Base-by-base conservation (phyloP, 2,888 invertebrate species). In the Trachelus tabidus region DNA sequence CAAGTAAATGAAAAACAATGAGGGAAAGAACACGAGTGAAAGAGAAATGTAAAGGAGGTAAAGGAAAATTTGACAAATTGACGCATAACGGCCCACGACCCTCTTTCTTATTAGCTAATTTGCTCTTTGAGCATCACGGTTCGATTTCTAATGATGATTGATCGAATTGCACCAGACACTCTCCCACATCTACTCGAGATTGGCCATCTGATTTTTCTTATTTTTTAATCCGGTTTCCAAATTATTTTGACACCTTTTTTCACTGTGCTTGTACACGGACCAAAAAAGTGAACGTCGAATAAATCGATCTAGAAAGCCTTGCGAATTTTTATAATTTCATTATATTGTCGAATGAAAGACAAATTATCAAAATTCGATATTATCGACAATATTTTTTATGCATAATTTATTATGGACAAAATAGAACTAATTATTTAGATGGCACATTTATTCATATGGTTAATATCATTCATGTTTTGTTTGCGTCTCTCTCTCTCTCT, bases 81-180 rank as follows among this genome's bases (percentile, higher is more conserved):
- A 34, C 68, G 75, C 34, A 34, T 78, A 75, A 71, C 34, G 34
- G 73, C 69, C 37, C 12, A 15, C 34, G 73, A 73, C 35, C 37
- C 69, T 68, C 71, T 79, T 77, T 73, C 77, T 75, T 79, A 69
- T 69, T 77, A 74, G 80, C 73, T 75, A 77, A 79, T 77, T 73
- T 76, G 37, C 77, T 76, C 76, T 76, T 37, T 23, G 40, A 40
- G 23, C n/a, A 35, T 73, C 68, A 15, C 33, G 34, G 69, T 76
- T 76, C 69, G 78, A 71, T 33, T 78, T 69, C 74, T 78, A 78
- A 78, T 78, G 75, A 56, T 78, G 78, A 80, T 80, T 80, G 76
- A 80, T 80, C 69, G 77, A 77, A 76, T 34, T 68, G 68, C 69
- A 68, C 34, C 69, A 40, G 40, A 40, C 1, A 40, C 15, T 40